These are phyloP conservation scores for Melanostoma mellinum DNA, from an alignment of 2,888 invertebrate genomes.

Conservation along the genomic window DNA sequence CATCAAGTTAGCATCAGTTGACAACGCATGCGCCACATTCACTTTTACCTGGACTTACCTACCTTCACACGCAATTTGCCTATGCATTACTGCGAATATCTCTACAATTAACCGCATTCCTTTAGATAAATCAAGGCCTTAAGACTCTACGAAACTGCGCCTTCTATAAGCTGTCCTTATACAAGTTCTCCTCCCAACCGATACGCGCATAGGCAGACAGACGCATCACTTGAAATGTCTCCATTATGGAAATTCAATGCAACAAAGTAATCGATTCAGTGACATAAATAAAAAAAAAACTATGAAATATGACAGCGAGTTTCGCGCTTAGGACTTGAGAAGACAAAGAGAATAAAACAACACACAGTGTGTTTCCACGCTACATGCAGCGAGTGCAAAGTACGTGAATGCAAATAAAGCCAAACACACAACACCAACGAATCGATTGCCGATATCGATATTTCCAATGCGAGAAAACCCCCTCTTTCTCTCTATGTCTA, in stretches of 20 bases:
- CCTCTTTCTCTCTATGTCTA: background rate
- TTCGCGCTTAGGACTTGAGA: background rate
- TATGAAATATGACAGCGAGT: constrained; percentile 45
- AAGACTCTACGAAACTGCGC: background rate
- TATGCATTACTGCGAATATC: too few relatives aligned
- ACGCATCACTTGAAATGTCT: constrained; percentile 1
- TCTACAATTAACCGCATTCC: too few relatives aligned
- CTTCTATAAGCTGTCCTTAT: background rate
- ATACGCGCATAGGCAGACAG: background rate
- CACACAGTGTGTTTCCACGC: constrained; percentile 7
- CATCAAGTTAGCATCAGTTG: too few relatives aligned
- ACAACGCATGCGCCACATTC: too few relatives aligned
- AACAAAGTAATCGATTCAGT: constrained; percentile 57
- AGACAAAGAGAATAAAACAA: background rate
- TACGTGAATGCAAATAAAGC: constrained; percentile 53
- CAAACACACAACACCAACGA: constrained; percentile 40
- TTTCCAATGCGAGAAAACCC: background rate
- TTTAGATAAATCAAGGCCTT: too few relatives aligned
- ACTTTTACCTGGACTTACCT: too few relatives aligned
- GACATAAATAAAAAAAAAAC: constrained; percentile 46
- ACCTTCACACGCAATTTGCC: too few relatives aligned
- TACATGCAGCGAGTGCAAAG: constrained; percentile 32
- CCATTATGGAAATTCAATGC: constrained; percentile 28
- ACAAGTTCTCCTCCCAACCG: constrained; percentile 4
- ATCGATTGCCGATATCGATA: constrained; percentile 52